phyloP scores from a whole-genome alignment of 2,888 invertebrate species.

The Heterodera filipjevi region DNA sequence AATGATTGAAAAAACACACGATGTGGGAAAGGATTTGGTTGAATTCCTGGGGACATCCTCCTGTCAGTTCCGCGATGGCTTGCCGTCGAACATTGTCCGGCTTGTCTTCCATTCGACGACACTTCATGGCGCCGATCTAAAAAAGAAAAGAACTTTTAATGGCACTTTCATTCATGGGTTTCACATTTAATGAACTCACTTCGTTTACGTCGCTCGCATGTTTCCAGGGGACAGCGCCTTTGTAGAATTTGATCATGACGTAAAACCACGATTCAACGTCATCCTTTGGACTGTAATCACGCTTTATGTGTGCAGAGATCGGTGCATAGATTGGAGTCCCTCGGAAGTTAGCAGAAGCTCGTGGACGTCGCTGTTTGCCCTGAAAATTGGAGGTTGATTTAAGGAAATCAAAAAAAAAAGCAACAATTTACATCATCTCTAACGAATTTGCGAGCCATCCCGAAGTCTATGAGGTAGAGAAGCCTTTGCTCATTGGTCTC shows the following conservation, averaged over 20 bases:
- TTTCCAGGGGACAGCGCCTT: slow-evolving; percentile 45
- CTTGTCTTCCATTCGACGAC: neutral
- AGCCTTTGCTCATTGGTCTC: slow-evolving; percentile 50
- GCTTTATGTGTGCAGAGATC: slow-evolving; percentile 39
- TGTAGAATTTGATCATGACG: slow-evolving; percentile 49
- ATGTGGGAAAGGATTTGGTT: neutral
- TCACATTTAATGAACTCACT: neutral
- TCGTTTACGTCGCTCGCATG: slow-evolving; percentile 25
- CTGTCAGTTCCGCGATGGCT: neutral
- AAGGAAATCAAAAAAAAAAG: neutral
- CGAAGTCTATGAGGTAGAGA: slow-evolving; percentile 60
- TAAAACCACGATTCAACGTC: slow-evolving; percentile 61
- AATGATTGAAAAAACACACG: neutral
- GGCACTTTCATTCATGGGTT: neutral
- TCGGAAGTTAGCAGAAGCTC: slow-evolving; percentile 46
- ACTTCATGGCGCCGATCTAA: neutral
- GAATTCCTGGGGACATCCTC: neutral
- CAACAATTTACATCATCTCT: neutral
- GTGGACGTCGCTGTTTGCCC: slow-evolving; percentile 45
- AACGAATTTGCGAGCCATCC: slow-evolving; percentile 40
- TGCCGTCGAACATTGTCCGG: neutral
- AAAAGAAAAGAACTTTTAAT: neutral
- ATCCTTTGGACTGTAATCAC: slow-evolving; percentile 48
- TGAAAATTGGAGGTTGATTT: slow-evolving; percentile 20
- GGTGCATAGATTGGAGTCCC: slow-evolving; percentile 44